Conservation (phyloP, 2,113 vertebrate genomes). For the Pampusana beccarii region DNA sequence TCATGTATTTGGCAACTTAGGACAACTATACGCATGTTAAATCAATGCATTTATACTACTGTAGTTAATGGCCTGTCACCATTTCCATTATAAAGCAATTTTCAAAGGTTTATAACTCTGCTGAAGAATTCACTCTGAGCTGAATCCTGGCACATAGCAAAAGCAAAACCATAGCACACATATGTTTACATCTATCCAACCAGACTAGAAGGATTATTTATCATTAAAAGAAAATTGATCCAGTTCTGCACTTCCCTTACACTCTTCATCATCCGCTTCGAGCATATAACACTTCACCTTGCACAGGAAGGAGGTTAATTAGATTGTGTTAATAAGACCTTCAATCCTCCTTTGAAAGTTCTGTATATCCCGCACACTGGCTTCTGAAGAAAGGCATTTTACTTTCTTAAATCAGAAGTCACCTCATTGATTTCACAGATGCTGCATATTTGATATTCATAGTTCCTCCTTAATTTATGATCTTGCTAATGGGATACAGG, state of each 20-base stretch:
- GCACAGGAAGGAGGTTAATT: constrained; percentile 38
- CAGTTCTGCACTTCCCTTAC: constrained; percentile 38
- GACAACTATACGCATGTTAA: constrained; percentile 31
- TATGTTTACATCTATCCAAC: constrained; percentile 60
- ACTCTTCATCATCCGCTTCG: constrained; percentile 7
- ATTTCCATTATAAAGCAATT: constrained; percentile 78
- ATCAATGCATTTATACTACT: constrained; percentile 44
- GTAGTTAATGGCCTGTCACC: constrained; percentile 73
- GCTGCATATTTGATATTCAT: background rate
- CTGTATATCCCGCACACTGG: background rate
- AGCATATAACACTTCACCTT: constrained; percentile 14
- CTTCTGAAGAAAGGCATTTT: background rate
- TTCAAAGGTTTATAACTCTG: constrained; percentile 72
- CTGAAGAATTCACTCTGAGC: constrained; percentile 66
- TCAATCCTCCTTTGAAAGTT: background rate
- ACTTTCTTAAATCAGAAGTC: background rate
- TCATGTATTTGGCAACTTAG: constrained; percentile 31
- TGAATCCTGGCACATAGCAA: constrained; percentile 61
- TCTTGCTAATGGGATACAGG: background rate
- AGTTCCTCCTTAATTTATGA: background rate
- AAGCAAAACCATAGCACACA: constrained; percentile 53
- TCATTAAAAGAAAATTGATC: constrained; percentile 49
- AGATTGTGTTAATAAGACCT: background rate
- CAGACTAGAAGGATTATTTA: constrained; percentile 46
- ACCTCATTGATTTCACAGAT: background rate